phyloP scores from a whole-genome alignment of 2,888 invertebrate species.

The Ceraclea dissimilis region DNA sequence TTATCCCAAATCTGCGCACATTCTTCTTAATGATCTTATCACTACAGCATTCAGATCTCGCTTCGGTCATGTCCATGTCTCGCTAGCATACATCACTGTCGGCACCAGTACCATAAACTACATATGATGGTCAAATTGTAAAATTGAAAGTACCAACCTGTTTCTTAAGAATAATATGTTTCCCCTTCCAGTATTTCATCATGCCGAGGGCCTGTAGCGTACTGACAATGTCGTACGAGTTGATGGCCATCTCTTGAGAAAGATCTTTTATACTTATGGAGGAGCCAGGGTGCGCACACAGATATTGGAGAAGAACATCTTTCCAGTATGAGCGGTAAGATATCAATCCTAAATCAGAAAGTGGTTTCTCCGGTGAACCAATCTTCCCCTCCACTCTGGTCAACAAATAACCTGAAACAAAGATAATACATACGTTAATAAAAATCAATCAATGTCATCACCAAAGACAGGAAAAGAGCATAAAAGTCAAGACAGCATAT shows the following conservation, averaged over 20 bases:
- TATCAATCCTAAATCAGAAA: constrained; percentile 94
- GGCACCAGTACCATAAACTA: no score
- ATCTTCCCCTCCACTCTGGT: constrained; percentile 95
- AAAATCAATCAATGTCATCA: not conserved
- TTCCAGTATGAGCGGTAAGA: constrained; percentile 99
- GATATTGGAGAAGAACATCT: constrained; percentile 84
- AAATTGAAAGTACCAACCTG: constrained; percentile 49
- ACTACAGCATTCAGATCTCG: no score
- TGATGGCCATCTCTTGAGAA: constrained; percentile 86
- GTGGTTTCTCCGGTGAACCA: constrained; percentile 98
- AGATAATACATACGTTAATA: not conserved
- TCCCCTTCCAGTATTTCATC: constrained; percentile 99
- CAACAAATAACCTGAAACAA: constrained; percentile 77
- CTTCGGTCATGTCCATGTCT: no score
- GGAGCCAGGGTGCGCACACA: constrained; percentile 82
- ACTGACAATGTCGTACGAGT: constrained; percentile 95
- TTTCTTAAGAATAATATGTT: constrained; percentile 92
- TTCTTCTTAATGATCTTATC: no score
- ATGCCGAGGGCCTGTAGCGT: constrained; percentile 93
- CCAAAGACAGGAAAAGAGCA: no score
- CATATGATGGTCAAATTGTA: no score
- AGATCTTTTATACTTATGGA: constrained; percentile 87
- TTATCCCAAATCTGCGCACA: no score
- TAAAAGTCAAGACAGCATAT: no score
- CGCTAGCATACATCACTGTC: no score